Conservation (phyloP, 2,797 vertebrate species). For the Cryptoprocta ferox region DNA sequence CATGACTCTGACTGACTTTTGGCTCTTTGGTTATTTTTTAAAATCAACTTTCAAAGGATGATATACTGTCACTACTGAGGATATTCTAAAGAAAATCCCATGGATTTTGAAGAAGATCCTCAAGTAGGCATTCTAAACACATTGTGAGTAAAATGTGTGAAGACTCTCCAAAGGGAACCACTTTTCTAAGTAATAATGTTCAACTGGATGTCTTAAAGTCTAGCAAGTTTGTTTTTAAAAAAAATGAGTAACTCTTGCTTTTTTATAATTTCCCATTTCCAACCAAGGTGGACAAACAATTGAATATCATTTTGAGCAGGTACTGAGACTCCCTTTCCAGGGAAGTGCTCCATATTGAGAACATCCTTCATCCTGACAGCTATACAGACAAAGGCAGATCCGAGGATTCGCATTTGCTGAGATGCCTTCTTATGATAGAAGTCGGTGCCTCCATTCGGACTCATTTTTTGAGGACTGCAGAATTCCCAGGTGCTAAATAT, state of each 20-base stretch:
- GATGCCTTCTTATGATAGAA: neutral
- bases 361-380: neutral
- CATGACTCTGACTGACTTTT: neutral
- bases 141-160: neutral
- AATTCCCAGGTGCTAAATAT: conserved; percentile 17
- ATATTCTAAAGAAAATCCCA: neutral
- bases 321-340: neutral
- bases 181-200: conserved; percentile 27
- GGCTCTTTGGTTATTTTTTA: neutral
- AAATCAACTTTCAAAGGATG: conserved; percentile 21
- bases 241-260: neutral
- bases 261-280: conserved; percentile 18
- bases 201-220: neutral
- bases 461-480: neutral
- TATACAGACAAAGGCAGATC: neutral
- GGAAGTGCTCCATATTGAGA: neutral
- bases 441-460: conserved; percentile 34
- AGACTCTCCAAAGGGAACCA: neutral
- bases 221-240: neutral
- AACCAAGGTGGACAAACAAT: conserved; percentile 47
- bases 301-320: neutral
- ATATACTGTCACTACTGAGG: neutral
- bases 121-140: conserved; percentile 5
- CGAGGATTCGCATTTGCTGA: neutral
- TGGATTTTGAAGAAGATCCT: conserved; percentile 40